phyloP scores from a whole-genome alignment of 2,797 vertebrate genomes.

The Halcyon chelicuti region DNA sequence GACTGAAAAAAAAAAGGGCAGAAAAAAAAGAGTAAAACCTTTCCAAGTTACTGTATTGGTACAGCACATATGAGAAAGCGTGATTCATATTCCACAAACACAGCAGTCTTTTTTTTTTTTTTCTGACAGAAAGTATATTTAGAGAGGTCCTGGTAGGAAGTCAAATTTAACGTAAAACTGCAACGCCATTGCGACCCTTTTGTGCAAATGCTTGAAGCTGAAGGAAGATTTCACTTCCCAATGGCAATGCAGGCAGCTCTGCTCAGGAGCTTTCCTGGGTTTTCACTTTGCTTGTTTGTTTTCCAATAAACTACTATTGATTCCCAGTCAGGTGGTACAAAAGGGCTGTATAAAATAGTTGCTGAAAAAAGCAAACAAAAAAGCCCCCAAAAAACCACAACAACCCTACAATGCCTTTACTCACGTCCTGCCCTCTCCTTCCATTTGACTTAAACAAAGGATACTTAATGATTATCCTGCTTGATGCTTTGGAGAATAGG shows the following conservation, averaged over 20 bases:
- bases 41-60: not conserved
- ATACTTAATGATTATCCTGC: not conserved
- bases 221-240: not conserved
- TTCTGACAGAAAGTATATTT: too few species aligned
- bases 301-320: constrained; percentile 30
- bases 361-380: not conserved
- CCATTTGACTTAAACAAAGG: not conserved
- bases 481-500: not conserved
- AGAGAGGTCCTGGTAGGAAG: not conserved
- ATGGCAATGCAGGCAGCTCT: not conserved
- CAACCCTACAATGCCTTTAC: not conserved
- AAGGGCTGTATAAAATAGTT: not conserved
- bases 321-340: constrained; percentile 26
- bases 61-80: not conserved
- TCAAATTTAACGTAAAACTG: not conserved
- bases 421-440: not conserved
- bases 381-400: too few species aligned
- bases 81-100: not conserved
- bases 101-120: not conserved
- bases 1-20: too few species aligned
- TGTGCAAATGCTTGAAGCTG: not conserved
- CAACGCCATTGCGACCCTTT: not conserved
- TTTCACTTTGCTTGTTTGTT: constrained; percentile 49
- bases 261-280: not conserved
- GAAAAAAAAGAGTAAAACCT: not conserved